phyloP scores from a whole-genome alignment of 2,797 vertebrate genomes.

The Acipenser ruthenus region DNA sequence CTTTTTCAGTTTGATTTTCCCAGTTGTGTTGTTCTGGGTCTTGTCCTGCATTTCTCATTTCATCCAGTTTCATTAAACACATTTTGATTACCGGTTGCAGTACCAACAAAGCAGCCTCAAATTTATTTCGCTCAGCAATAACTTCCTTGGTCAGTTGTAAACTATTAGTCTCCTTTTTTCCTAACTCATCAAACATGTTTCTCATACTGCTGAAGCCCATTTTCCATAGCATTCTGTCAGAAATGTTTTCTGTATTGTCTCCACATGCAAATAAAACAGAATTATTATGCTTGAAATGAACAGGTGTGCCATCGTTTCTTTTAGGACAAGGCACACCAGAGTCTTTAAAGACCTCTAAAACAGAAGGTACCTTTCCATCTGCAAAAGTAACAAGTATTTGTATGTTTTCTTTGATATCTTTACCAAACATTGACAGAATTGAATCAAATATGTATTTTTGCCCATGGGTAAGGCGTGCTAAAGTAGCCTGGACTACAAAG shows the following conservation, averaged over 20 bases:
- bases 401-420: slow-evolving; percentile 29
- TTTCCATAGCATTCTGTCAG: slow-evolving; percentile 35
- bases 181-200: slow-evolving; percentile 23
- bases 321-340: slow-evolving; percentile 26
- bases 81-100: slow-evolving; percentile 18
- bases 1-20: not conserved
- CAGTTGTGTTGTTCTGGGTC: slow-evolving; percentile 21
- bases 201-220: slow-evolving; percentile 26
- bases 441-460: slow-evolving; percentile 20
- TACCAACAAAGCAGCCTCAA: slow-evolving; percentile 3
- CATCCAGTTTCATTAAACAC: slow-evolving; percentile 17
- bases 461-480: not conserved
- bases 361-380: slow-evolving; percentile 29
- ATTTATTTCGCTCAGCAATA: slow-evolving; percentile 18
- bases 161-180: slow-evolving; percentile 11
- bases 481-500: slow-evolving; percentile 15
- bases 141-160: slow-evolving; percentile 23
- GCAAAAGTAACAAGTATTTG: slow-evolving; percentile 33
- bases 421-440: slow-evolving; percentile 27
- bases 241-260: not conserved
- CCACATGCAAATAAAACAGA: slow-evolving; percentile 16
- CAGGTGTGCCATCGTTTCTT: slow-evolving; percentile 23
- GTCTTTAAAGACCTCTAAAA: slow-evolving; percentile 13
- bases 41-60: slow-evolving; percentile 18
- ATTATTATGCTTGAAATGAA: slow-evolving; percentile 30